Conservation (phyloP, 2,113 vertebrate genomes). For the Scopus umbretta region DNA sequence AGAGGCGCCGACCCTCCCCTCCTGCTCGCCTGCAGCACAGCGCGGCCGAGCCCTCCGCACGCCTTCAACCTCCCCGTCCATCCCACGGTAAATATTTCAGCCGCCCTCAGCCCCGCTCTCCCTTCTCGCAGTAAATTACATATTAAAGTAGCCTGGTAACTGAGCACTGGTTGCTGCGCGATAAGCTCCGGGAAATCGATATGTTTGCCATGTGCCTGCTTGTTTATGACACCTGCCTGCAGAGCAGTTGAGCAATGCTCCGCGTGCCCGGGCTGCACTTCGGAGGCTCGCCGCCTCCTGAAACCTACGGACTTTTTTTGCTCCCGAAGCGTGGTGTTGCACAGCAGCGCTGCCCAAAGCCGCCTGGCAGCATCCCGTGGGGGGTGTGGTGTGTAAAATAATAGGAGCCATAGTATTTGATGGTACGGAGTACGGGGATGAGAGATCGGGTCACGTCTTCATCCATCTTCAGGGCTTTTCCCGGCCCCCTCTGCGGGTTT, state of each 20-base stretch:
- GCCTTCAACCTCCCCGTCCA: background rate
- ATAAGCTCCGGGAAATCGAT: slow-evolving; percentile 78
- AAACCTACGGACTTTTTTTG: background rate
- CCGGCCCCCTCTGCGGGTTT: background rate
- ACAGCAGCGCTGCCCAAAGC: background rate
- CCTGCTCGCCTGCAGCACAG: background rate
- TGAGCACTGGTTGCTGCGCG: slow-evolving; percentile 75
- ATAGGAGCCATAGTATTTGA: rapidly evolving
- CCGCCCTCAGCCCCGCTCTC: slow-evolving; percentile 29
- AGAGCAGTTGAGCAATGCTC: slow-evolving; percentile 70
- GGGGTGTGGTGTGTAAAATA: no score
- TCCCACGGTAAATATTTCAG: slow-evolving; percentile 61
- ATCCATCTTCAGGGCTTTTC: background rate
- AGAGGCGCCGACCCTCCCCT: background rate
- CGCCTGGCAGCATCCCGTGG: background rate
- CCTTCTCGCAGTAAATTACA: slow-evolving; percentile 73
- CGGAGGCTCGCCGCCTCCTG: background rate
- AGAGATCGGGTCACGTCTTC: background rate
- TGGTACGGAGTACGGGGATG: background rate
- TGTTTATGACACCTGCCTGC: slow-evolving; percentile 79
- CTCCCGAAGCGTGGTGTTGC: background rate
- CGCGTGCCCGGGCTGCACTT: slow-evolving; percentile 41
- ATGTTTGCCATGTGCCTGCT: slow-evolving; percentile 78
- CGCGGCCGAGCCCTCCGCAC: background rate
- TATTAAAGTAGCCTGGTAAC: slow-evolving; percentile 82